Base-by-base conservation (phyloP, 2,113 vertebrate genomes). In the Microtus richardsoni region DNA sequence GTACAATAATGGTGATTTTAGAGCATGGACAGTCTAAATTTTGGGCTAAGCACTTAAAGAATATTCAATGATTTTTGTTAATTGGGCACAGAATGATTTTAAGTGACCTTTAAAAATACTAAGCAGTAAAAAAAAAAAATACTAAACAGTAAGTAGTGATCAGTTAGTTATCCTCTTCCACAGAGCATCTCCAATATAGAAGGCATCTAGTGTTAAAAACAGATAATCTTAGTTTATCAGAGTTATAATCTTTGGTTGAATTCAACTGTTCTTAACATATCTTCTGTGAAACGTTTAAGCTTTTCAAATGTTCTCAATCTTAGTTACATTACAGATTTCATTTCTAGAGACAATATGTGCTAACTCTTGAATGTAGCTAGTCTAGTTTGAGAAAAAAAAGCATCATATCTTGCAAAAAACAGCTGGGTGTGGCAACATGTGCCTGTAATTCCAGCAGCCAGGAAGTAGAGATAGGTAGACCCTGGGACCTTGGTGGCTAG, bases 191-290 rank as follows among this genome's bases (percentile, higher is more conserved):
- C 36, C 84, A 71, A 30, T 49, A 49, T 16, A 14, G 52, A 91
- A 73, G 39, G 82, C 1, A 68, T 93, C 7, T 33, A 58, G 12
- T 28, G 19, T 87, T 52, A 14, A 93, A 36, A 73, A 92, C 49
- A 94, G 87, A 90, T 68, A 52, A 62, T 52, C 58, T 89, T 75
- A 68, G 16, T 62, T 95, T 89, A 74, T 33, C 21, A 95, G n/a
- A 68, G 66, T 68, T 75, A 64, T 10, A 93, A 79, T 39, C 26
- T 70, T 78, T 85, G 30, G 2, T 28, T 21, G 4, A 70, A 75
- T 1, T 19, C 89, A 66, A 60, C 5, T 30, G 64, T 54, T 26
- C 17, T 7, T 90, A 26, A 70, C 21, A 1, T 11, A 66, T 39
- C 4, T 66, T 95, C 88, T 85, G 4, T 80, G 28, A 90, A 95